These are phyloP conservation scores for Drosophila eugracilis DNA, from an alignment of 1,140 invertebrate genomes.

Conservation along the genomic window DNA sequence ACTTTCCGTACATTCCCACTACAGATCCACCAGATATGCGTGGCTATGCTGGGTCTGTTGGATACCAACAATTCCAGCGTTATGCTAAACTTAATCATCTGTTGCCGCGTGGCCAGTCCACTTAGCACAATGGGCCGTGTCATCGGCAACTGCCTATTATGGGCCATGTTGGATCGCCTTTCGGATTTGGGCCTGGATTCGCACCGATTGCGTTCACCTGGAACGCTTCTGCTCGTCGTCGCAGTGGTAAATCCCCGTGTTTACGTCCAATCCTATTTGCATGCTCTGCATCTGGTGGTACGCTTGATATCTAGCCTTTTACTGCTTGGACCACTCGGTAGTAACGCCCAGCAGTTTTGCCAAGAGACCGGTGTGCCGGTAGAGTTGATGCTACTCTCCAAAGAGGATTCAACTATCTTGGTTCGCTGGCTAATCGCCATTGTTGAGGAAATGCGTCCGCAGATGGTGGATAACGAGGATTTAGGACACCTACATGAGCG, in stretches of 20 bases:
- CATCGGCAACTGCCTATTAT: constrained; percentile 52
- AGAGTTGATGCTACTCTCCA: constrained; percentile 32
- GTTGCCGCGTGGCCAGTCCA: constrained; percentile 49
- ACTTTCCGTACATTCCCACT: neutral
- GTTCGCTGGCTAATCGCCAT: constrained; percentile 63
- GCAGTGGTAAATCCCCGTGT: constrained; percentile 51
- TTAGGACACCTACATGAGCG: constrained; percentile 32
- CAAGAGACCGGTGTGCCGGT: constrained; percentile 38
- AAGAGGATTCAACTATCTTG: constrained; percentile 36
- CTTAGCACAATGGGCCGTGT: constrained; percentile 57
- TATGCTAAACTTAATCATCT: constrained; percentile 54
- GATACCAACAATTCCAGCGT: constrained; percentile 32
- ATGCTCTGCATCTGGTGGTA: constrained; percentile 58
- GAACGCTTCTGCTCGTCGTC: constrained; percentile 44
- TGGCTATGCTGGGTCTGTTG: constrained; percentile 34
- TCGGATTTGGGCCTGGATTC: constrained; percentile 46
- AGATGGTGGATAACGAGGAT: constrained; percentile 37
- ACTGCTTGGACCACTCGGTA: constrained; percentile 38
- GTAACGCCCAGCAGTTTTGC: constrained; percentile 29
- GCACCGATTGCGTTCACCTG: constrained; percentile 42
- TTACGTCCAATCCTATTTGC: constrained; percentile 55
- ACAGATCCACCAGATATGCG: constrained; percentile 50
- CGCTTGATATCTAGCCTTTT: constrained; percentile 40
- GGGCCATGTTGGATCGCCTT: constrained; percentile 54
- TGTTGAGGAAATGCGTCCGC: constrained; percentile 41